These are phyloP conservation scores for Loxodonta africana DNA, from an alignment of 2,113 vertebrate species.

Conservation along the genomic window DNA sequence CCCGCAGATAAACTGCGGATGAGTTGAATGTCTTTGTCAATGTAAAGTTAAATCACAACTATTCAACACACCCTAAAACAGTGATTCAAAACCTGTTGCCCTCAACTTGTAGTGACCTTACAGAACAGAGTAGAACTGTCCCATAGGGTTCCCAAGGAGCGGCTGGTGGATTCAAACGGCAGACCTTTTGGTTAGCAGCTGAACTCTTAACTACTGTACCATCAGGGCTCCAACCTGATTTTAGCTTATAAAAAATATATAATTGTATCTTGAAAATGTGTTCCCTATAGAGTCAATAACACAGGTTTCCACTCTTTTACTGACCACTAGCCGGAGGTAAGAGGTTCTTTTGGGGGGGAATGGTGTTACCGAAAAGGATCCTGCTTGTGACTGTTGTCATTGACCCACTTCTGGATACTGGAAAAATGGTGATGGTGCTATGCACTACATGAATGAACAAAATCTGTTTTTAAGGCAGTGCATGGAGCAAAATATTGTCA, in stretches of 20 bases:
- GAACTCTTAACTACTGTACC: no score
- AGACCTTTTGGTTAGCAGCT: no score
- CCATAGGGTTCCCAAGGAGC: no score
- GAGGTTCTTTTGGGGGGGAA: not conserved
- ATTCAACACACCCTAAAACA: not conserved
- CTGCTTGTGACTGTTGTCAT: not conserved
- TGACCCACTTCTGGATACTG: not conserved
- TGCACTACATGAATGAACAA: constrained; percentile 63
- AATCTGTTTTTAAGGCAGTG: constrained; percentile 80
- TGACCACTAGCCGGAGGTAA: not conserved
- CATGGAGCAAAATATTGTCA: constrained; percentile 72
- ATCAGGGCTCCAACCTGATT: not conserved
- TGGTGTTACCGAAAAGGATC: not conserved
- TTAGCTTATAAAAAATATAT: not conserved
- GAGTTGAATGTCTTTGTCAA: not conserved
- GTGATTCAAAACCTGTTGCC: not conserved
- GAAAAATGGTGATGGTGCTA: constrained; percentile 34
- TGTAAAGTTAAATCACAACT: not conserved
- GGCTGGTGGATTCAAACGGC: no score
- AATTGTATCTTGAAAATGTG: not conserved
- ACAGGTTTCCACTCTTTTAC: not conserved
- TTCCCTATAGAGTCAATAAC: constrained; percentile 15
- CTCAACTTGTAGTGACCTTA: no score
- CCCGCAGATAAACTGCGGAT: no score
- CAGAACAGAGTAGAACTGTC: no score